phyloP scores from a whole-genome alignment of 2,113 vertebrate species.

The Catagonus wagneri region DNA sequence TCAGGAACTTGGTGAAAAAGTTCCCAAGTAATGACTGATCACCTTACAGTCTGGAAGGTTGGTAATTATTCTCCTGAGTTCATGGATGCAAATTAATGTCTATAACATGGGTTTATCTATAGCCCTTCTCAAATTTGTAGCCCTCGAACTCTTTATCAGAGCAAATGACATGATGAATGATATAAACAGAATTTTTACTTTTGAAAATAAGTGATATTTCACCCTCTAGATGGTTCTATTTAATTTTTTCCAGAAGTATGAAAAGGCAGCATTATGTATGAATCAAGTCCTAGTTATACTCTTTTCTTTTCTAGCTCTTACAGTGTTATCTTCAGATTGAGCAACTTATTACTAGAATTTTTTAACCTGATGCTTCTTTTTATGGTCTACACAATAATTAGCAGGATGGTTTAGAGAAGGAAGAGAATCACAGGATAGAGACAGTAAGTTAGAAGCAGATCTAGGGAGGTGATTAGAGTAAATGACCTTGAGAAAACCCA shows the following conservation, averaged over 20 bases:
- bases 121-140: not conserved
- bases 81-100: not conserved
- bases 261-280: not conserved
- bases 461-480: not conserved
- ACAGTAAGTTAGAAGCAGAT: not conserved
- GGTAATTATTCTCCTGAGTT: not conserved
- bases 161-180: not conserved
- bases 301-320: slow-evolving; percentile 30
- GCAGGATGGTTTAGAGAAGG: not conserved
- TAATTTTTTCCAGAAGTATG: slow-evolving; percentile 7
- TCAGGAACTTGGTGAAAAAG: not conserved
- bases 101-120: not conserved
- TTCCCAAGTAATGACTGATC: not conserved
- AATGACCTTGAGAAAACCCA: slow-evolving; percentile 49
- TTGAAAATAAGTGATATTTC: slow-evolving; percentile 2
- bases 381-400: slow-evolving; percentile 35
- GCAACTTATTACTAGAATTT: slow-evolving; percentile 27
- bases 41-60: not conserved
- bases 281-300: not conserved
- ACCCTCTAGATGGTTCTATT: slow-evolving; percentile 19
- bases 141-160: not conserved
- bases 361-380: not conserved
- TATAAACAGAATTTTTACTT: not conserved
- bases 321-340: not conserved
- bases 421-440: not conserved